Base-by-base conservation (phyloP, 2,888 invertebrate species). In the Acrobasis consociella region DNA sequence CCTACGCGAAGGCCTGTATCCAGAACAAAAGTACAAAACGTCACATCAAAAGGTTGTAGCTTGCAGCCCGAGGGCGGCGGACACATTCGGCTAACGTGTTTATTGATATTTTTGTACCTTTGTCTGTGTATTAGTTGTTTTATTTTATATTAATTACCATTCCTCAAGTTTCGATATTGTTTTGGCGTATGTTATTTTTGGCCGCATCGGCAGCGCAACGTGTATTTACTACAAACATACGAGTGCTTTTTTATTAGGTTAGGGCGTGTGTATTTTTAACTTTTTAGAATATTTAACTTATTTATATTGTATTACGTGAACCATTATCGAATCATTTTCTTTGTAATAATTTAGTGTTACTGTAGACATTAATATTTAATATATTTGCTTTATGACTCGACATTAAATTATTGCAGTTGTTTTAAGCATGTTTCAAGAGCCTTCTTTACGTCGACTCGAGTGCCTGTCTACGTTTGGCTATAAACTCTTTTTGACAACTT, bases 271-370 rank as follows among this genome's bases (percentile, higher is more conserved):
- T 92, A 92, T 89, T 91, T 91, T 91, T 90, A 91, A 91, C 86
- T 83, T 91, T 89, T 91, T 92, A 91, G 91, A 91, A 87, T 91
- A 91, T 91, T 91, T 91, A 91, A 91, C 91, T 92, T 92, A 92
- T 92, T 92, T 91, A 88, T 89, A 90, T 89, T 88, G 88, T 89
- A 91, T 91, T 91, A 89, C 85, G 87, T 89, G 90, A 87, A 88
- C 81, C 83, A 87, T 87, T 87, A 87, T 89, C 82, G 82, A 86
- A 91, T 85, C 83, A 85, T 89, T 92, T 92, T 86, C 89, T 92
- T 92, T 91, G 82, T 89, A 88, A 90, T 90, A 87, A 87, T 91
- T 91, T 91, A 91, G 91, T 84, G 79, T 89, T 89, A 90, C 78
- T 80, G 85, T 91, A 92, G 91, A 85, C 81, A 72, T 89, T 91